Base-by-base conservation (phyloP, 2,797 vertebrate species). In the Melopsittacus undulatus region DNA sequence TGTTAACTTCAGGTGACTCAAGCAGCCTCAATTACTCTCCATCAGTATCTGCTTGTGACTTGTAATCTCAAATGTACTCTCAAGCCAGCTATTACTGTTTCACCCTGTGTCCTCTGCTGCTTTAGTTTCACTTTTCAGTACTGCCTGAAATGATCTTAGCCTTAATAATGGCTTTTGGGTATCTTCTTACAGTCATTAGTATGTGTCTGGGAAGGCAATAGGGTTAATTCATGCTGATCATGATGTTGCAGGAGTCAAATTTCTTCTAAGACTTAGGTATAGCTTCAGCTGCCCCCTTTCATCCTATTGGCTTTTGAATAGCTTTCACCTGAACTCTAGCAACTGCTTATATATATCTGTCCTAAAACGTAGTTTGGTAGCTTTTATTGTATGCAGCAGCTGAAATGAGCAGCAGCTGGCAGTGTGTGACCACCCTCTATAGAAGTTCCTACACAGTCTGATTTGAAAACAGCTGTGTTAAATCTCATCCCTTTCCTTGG, bases 1-100 rank as follows among this genome's bases (percentile, higher is more conserved):
- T 99, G 99, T 97, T 99, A 86, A 99, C 99, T 52, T 99, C 99
- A 98, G 99, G 99, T 99, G 78, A 78, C 20, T 27, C 43, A 56
- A 45, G 10, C 81, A 92, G 64, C 73, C 49, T 81, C 61, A n/a
- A 1, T 77, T 59, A 38, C 78, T 66, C 66, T 56, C 4, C 9
- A 62, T 52, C 70, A 66, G 30, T 56, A 38, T 76, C 61, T 94
- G 21, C 54, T 89, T 81, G 42, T 73, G 77, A 72, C 59, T 89
- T 45, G 38, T 22, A 27, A 62, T 57, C 82, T 78, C 57, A 27
- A 7, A 15, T 77, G 72, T 46, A 29, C 49, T 30, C 56, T 83
- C 62, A 42, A 24, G 83, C 11, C 29, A 83, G 38, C 61, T 87
- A 0, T 80, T 59, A 7, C 27, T 61, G 76, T 27, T 83, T 95